Evolutionary conservation across 2,113 vertebrate genomes (phyloP), one percentile per base, ranked within the genome.

Genomic region (Sturnus vulgaris): DNA sequence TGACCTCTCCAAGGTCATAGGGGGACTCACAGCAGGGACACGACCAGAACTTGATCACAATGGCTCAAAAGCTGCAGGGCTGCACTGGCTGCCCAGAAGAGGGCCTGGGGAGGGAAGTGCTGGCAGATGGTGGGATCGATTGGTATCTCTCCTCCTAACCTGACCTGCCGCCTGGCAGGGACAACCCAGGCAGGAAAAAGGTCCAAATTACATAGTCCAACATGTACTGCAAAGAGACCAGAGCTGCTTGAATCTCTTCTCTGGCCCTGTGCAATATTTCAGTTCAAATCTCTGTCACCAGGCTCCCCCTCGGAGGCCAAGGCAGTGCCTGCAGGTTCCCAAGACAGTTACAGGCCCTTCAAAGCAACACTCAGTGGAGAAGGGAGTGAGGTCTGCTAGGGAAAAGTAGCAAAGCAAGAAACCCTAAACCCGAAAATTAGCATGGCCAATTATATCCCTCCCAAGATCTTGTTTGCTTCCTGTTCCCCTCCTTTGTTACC

Each of bases 381-480:
- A 68, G 50, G 78, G 30, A 57, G 70, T 0, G 46, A 95, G n/a
- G 40, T 75, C 64, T 92, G 31, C 57, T 65, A 49, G 7, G 23
- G 82, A 87, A 92, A 95, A 93, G 93, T 2, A 81, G 87, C 61
- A 94, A 94, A 94, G 93, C 95, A 90, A 95, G 96, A 95, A 96
- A 97, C 63, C 86, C 73, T 69, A 95, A 95, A 55, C 70, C 75
- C 5, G 1, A 79, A 79, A 25, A 95, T 94, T 94, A 95, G 87
- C 91, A 94, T 90, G 75, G 27, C 46, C 87, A 91, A 95, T 95
- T 89, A 94, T 4, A 30, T 40, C 59, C 70, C 53, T 89, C 42
- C 55, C 0, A 2, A 94, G 63, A 87, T 82, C 70, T 65, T 55
- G 40, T 66, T 89, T n/a, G 88, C 57, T 92, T 96, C 93, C 95